Conservation (phyloP, 2,113 vertebrate species). For the Donacobius atricapilla region DNA sequence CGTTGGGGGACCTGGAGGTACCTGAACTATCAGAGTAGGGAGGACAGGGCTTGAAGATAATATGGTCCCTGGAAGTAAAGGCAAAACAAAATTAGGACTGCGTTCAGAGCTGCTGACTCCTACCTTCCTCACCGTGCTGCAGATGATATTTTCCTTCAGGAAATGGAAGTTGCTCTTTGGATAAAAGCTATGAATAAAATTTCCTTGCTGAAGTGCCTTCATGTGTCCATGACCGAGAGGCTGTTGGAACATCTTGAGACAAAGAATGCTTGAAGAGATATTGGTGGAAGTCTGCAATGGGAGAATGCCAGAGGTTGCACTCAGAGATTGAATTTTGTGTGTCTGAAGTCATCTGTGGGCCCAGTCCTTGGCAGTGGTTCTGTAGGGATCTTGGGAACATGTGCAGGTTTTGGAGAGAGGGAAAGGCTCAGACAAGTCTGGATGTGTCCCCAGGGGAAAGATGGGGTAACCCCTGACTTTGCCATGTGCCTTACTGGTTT, state of each 20-base stretch:
- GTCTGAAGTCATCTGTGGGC: background rate
- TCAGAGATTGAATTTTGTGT: background rate
- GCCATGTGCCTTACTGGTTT: background rate
- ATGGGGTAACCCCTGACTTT: background rate
- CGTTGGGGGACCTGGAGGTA: background rate
- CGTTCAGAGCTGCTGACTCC: background rate
- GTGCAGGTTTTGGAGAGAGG: background rate
- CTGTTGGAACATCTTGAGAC: background rate
- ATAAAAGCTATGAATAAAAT: background rate
- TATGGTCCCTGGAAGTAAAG: background rate
- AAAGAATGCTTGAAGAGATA: background rate
- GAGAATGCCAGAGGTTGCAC: background rate
- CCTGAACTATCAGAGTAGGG: background rate
- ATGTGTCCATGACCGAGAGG: background rate
- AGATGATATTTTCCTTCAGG: background rate
- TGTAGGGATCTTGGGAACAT: background rate
- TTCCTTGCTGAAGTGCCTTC: background rate
- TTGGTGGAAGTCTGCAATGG: background rate
- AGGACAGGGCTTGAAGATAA: background rate
- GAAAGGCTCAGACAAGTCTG: background rate
- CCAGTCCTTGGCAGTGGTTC: background rate
- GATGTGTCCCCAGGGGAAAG: background rate
- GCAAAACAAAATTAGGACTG: background rate
- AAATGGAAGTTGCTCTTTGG: background rate
- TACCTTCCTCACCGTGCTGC: rapidly evolving